These are phyloP conservation scores for Hippocampus guttulatus DNA, from an alignment of 2,113 vertebrate genomes.

Conservation along the genomic window DNA sequence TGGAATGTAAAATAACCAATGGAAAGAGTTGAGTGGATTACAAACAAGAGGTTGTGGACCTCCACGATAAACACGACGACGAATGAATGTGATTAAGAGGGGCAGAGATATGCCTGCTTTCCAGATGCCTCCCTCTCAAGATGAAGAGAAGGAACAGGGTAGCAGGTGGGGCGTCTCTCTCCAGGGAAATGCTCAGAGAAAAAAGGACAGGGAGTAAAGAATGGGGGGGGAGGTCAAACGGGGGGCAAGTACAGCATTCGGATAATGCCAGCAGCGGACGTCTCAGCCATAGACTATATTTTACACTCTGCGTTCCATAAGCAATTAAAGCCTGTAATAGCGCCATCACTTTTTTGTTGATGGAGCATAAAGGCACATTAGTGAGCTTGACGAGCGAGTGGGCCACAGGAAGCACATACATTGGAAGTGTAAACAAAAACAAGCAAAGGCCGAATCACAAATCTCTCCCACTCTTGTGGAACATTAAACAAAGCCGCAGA, in stretches of 20 bases:
- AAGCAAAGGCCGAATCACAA: conserved; percentile 30
- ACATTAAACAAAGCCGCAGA: conserved; percentile 54
- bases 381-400: conserved; percentile 48
- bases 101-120: conserved; percentile 53
- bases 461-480: conserved; percentile 27
- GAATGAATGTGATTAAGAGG: conserved; percentile 57
- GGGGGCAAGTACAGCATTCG: conserved; percentile 38
- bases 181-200: conserved; percentile 43
- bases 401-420: conserved; percentile 50
- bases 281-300: conserved; percentile 32
- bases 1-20: too few species aligned
- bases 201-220: conserved; percentile 31
- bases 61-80: conserved; percentile 49
- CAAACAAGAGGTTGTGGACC: conserved; percentile 32
- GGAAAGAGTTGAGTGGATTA: conserved; percentile 10
- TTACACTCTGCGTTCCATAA: conserved; percentile 45
- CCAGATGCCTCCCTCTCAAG: conserved; percentile 52
- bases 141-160: conserved; percentile 49
- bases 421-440: conserved; percentile 28
- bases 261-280: conserved; percentile 16
- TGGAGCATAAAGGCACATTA: conserved; percentile 56
- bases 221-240: conserved; percentile 43
- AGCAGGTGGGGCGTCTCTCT: conserved; percentile 14
- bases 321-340: conserved; percentile 58
- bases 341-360: conserved; percentile 63